These are phyloP conservation scores for Meandrusa payeni DNA, from an alignment of 2,888 invertebrate species.

Conservation along the genomic window DNA sequence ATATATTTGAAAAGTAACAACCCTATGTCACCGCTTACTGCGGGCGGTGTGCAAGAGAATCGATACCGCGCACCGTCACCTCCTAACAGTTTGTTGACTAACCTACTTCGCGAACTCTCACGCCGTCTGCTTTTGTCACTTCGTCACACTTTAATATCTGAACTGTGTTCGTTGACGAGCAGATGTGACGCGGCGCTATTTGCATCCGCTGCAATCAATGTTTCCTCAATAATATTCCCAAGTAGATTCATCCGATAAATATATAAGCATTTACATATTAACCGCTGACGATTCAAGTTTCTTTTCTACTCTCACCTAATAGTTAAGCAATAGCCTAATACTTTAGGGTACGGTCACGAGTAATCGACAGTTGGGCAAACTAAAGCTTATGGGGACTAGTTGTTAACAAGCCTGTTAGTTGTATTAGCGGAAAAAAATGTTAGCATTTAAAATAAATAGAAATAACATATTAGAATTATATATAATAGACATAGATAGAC, in stretches of 20 bases:
- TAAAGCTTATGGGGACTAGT: no score
- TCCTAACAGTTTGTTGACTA: constrained; percentile 72
- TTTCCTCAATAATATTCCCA: background rate
- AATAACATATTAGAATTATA: no score
- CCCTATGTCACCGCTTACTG: constrained; percentile 34
- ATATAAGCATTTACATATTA: no score
- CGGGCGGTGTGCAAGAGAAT: constrained; percentile 71
- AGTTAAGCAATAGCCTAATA: no score
- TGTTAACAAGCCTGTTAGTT: no score
- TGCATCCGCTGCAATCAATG: constrained; percentile 3
- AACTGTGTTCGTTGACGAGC: constrained; percentile 8
- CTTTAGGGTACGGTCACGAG: no score
- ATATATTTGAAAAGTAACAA: constrained; percentile 24
- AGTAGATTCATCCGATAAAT: background rate
- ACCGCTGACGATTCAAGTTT: no score
- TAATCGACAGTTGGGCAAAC: no score
- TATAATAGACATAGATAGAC: no score
- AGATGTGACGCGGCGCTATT: constrained; percentile 3
- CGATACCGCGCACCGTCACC: constrained; percentile 62
- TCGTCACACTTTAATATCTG: constrained; percentile 13
- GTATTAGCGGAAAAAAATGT: no score
- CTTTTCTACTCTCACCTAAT: no score
- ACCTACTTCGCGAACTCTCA: constrained; percentile 56
- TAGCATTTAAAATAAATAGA: no score
- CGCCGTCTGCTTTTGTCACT: constrained; percentile 12